Conservation (phyloP, 1,140 invertebrate species). For the Panagrolaimus sp. region DNA sequence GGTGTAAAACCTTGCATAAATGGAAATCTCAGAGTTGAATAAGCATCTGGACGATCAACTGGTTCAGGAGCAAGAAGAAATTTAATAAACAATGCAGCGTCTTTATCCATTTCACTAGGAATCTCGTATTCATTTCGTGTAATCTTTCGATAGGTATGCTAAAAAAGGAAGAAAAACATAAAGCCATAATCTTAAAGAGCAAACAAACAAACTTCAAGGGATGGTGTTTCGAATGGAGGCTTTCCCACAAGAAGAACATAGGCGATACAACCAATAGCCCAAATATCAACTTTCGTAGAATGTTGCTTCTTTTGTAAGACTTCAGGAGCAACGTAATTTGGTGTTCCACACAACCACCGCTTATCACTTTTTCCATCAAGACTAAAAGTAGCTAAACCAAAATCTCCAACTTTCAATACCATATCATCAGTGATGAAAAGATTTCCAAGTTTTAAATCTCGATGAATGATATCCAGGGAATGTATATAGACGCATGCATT, state of each 20-base stretch:
- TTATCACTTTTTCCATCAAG: constrained; percentile 73
- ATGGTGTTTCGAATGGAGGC: constrained; percentile 89
- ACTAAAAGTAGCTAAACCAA: constrained; percentile 83
- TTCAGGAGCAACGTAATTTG: constrained; percentile 95
- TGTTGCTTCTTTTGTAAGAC: constrained; percentile 87
- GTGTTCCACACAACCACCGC: constrained; percentile 89
- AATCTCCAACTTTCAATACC: constrained; percentile 92
- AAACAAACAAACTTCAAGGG: constrained; percentile 67
- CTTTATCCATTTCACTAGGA: constrained; percentile 68
- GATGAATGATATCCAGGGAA: constrained; percentile 79
- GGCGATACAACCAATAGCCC: constrained; percentile 73
- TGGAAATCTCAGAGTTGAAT: constrained; percentile 70
- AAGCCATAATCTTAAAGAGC: too few species aligned
- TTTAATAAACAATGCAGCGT: constrained; percentile 75
- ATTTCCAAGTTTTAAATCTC: constrained; percentile 91
- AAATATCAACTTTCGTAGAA: constrained; percentile 90
- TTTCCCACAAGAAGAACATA: constrained; percentile 87
- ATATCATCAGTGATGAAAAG: constrained; percentile 86
- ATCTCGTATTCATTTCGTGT: constrained; percentile 84
- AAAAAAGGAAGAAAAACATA: not conserved
- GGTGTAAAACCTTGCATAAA: constrained; percentile 63
- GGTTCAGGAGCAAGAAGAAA: constrained; percentile 72
- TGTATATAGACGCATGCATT: constrained; percentile 84
- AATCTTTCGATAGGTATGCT: constrained; percentile 71
- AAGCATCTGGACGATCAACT: constrained; percentile 70